Percentiles rank a stretch among this genome's conserved stretches.
These are phyloP conservation scores for Punctoribates punctum DNA, from an alignment of 2,888 invertebrate species.

Conservation along the genomic window DNA sequence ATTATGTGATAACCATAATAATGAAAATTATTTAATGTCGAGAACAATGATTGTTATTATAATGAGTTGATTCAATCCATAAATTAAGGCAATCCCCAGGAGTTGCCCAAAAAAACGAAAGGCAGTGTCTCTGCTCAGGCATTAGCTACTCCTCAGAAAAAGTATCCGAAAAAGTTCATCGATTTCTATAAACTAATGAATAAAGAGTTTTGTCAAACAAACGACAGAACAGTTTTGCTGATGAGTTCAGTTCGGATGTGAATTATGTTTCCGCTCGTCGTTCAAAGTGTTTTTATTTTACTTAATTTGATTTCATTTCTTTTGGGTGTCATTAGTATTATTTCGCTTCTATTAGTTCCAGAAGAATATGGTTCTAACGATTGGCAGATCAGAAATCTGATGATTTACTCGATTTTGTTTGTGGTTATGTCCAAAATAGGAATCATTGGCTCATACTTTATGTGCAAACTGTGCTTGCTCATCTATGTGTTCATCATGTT, in stretches of 20 bases:
- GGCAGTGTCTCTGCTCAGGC: background rate
- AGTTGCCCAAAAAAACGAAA: background rate
- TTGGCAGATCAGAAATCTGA: constrained; percentile 20
- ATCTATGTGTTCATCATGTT: background rate
- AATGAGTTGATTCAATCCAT: background rate
- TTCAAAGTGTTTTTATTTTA: constrained; percentile 30
- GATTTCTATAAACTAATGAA: background rate
- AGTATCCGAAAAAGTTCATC: background rate
- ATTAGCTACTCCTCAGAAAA: background rate
- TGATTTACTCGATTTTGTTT: constrained; percentile 27
- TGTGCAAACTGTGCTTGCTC: constrained; percentile 20
- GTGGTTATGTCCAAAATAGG: constrained; percentile 8
- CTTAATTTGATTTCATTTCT: constrained; percentile 13
- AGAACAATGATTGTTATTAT: background rate
- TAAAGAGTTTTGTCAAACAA: background rate
- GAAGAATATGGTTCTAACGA: background rate
- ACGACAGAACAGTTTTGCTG: too few species aligned
- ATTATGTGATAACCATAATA: background rate
- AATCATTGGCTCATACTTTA: constrained; percentile 27
- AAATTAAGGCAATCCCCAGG: background rate
- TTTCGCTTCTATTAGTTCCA: constrained; percentile 16
- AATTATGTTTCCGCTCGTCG: constrained; percentile 12
- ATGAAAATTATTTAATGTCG: constrained; percentile 8
- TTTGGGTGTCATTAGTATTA: constrained; percentile 26
- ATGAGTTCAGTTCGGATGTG: too few species aligned